Evolutionary conservation across 2,888 invertebrate genomes (phyloP).

Genomic region (Artemia sinica): DNA sequence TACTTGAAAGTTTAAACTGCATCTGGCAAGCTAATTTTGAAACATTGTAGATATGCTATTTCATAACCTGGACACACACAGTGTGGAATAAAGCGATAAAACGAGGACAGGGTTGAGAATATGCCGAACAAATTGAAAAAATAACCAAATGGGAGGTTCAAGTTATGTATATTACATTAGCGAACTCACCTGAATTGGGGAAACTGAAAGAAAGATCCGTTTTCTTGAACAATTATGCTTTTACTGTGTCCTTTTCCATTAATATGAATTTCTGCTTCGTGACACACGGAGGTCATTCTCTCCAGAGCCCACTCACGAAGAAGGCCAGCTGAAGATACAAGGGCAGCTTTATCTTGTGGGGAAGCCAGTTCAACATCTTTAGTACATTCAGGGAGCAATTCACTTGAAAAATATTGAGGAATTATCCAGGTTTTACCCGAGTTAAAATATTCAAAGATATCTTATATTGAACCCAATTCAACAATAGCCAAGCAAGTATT

Average conservation of each 20-base stretch:
- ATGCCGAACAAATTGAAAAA: not conserved
- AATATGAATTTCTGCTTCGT: not conserved
- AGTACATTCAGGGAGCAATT: not conserved
- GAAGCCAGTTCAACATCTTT: not conserved
- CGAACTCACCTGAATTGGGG: not conserved
- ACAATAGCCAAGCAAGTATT: too few relatives aligned
- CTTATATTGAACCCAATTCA: too few relatives aligned
- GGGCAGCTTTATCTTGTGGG: not conserved
- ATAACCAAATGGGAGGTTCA: not conserved
- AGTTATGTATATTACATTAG: not conserved
- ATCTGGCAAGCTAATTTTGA: too few relatives aligned
- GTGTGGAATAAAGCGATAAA: too few relatives aligned
- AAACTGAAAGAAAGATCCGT: constrained; percentile 1
- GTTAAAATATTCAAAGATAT: too few relatives aligned
- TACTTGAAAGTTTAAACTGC: too few relatives aligned
- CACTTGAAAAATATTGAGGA: not conserved
- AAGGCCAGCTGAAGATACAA: not conserved
- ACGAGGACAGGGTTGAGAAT: too few relatives aligned
- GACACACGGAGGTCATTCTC: not conserved
- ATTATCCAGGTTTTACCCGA: too few relatives aligned
- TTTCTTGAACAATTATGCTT: not conserved
- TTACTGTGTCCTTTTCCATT: not conserved
- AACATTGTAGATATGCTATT: too few relatives aligned
- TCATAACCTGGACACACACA: too few relatives aligned
- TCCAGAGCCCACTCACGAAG: constrained; percentile 1